phyloP scores from a whole-genome alignment of 2,113 vertebrate species.

The Onychostruthus taczanowskii region DNA sequence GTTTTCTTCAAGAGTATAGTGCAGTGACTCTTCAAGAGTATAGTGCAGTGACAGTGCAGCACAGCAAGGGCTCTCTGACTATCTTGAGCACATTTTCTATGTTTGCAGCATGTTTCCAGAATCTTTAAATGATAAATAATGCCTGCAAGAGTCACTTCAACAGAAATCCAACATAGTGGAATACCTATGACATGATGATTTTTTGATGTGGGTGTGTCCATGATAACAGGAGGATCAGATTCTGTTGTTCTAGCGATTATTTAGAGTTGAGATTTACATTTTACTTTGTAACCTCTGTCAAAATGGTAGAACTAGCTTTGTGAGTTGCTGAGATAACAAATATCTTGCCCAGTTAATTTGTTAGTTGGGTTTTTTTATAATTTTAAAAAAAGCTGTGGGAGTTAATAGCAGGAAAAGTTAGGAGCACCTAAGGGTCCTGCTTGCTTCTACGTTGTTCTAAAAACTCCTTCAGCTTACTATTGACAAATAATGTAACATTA shows the following conservation, averaged over 20 bases:
- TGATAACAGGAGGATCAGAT: neutral
- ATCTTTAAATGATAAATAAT: neutral
- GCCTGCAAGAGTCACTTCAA: neutral
- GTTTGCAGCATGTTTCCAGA: neutral
- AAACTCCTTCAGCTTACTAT: neutral
- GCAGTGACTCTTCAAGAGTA: neutral
- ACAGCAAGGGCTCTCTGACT: neutral
- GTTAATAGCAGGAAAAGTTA: neutral
- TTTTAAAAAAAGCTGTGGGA: neutral
- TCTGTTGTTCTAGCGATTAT: neutral
- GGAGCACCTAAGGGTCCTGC: neutral
- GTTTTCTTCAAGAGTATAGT: neutral
- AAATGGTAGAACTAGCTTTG: neutral
- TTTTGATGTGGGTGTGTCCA: neutral
- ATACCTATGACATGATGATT: neutral
- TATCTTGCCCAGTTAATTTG: neutral
- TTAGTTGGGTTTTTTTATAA: fast-evolving
- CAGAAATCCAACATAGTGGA: neutral
- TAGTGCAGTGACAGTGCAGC: neutral
- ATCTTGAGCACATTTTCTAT: neutral
- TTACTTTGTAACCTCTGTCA: neutral
- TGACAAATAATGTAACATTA: neutral
- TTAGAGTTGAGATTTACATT: neutral
- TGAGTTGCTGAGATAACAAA: neutral
- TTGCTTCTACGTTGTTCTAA: neutral